Conservation (phyloP, 2,888 invertebrate species). For the Drosophila austrosaltans region DNA sequence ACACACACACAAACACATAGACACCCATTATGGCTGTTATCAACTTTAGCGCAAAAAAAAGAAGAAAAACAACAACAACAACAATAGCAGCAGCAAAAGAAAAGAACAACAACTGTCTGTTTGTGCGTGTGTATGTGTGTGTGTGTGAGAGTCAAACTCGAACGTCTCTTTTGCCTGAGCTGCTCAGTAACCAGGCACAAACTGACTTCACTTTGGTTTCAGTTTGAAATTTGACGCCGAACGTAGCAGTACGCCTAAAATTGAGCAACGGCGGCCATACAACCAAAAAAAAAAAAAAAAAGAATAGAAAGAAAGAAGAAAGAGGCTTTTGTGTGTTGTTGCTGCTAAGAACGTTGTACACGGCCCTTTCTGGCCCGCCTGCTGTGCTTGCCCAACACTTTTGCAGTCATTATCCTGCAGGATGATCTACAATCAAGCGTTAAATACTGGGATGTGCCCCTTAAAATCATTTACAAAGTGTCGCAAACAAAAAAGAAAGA, state of each 20-base stretch:
- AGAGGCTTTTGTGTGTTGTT: too few relatives aligned
- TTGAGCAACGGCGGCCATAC: conserved; percentile 53
- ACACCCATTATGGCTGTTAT: conserved; percentile 70
- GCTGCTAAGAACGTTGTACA: too few relatives aligned
- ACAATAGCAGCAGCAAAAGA: conserved; percentile 46
- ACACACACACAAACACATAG: conserved; percentile 17
- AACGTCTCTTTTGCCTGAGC: conserved; percentile 20
- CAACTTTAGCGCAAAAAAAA: conserved; percentile 58
- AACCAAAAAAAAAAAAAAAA: too few relatives aligned
- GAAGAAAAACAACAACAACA: conserved; percentile 53
- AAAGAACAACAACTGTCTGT: conserved; percentile 16
- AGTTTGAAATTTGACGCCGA: conserved; percentile 78
- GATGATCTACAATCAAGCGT: conserved; percentile 24
- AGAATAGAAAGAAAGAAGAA: too few relatives aligned
- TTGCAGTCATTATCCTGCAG: conserved; percentile 47
- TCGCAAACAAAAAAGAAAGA: not conserved
- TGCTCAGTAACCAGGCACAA: conserved; percentile 48
- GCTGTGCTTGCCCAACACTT: conserved; percentile 30
- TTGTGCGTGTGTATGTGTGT: too few relatives aligned
- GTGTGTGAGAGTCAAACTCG: conserved; percentile 11
- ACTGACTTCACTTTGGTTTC: conserved; percentile 61
- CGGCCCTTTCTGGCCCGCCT: conserved; percentile 7
- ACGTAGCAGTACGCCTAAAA: conserved; percentile 59
- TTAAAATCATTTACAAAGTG: conserved; percentile 32
- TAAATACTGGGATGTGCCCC: conserved; percentile 28